Conservation (phyloP, 2,797 vertebrate genomes). For the Clarias fuscus region DNA sequence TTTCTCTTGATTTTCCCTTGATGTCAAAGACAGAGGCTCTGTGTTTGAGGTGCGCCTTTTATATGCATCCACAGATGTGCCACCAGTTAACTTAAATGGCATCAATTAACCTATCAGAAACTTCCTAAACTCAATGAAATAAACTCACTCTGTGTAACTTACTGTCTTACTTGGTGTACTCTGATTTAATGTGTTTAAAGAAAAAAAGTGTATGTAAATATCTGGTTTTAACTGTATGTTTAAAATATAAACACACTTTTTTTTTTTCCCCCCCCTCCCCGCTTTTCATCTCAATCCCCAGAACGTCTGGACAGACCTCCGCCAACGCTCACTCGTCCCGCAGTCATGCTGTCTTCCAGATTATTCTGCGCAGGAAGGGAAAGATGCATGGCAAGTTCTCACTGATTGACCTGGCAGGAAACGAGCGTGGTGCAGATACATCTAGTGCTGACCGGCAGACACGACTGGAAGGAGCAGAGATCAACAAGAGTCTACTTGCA, state of each 20-base stretch:
- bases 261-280: not conserved
- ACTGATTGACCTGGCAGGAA: conserved; percentile 87
- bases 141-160: too few relatives aligned
- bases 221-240: not conserved
- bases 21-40: too few relatives aligned
- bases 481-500: conserved; percentile 90
- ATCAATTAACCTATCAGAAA: too few relatives aligned
- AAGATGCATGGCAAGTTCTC: conserved; percentile 91
- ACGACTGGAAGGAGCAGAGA: conserved; percentile 86
- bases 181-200: too few relatives aligned
- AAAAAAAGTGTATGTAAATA: too few relatives aligned
- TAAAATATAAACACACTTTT: not conserved
- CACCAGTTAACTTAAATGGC: too few relatives aligned
- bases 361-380: conserved; percentile 84
- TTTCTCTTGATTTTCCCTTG: too few relatives aligned
- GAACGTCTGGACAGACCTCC: conserved; percentile 89
- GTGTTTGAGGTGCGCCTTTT: too few relatives aligned
- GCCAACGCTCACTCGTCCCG: conserved; percentile 89
- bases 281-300: conserved; percentile 52
- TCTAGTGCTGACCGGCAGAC: conserved; percentile 87
- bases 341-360: conserved; percentile 89
- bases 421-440: conserved; percentile 87
- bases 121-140: too few relatives aligned
- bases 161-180: too few relatives aligned
- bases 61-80: too few relatives aligned